Conservation (phyloP, 2,888 invertebrate genomes). For the Cyaniris semiargus region DNA sequence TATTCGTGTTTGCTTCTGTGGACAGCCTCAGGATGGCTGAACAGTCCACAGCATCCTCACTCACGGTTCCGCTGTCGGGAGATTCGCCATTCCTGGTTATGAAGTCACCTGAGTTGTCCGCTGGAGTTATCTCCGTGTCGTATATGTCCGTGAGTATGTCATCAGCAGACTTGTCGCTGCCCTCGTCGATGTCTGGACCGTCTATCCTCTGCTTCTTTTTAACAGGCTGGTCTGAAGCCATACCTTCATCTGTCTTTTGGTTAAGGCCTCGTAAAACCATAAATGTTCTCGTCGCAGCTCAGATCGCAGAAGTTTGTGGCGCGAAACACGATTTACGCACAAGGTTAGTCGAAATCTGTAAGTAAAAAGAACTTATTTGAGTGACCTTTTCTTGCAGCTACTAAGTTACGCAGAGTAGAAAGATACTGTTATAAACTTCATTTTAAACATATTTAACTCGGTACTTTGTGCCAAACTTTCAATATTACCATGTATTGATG, state of each 20-base stretch:
- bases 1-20: conserved; percentile 58
- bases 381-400: conserved; percentile 78
- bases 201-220: conserved; percentile 91
- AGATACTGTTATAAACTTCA: conserved; percentile 56
- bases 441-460: conserved; percentile 30
- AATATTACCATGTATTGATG: not conserved
- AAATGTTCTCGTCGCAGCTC: conserved; percentile 45
- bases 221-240: conserved; percentile 90
- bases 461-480: not conserved
- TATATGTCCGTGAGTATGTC: conserved; percentile 71
- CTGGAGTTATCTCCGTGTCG: conserved; percentile 62
- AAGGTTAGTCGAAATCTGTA: conserved; percentile 17
- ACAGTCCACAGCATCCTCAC: conserved; percentile 77
- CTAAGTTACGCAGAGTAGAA: conserved; percentile 79
- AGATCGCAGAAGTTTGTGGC: conserved; percentile 34
- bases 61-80: conserved; percentile 74
- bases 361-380: conserved; percentile 60
- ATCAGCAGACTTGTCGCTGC: conserved; percentile 74
- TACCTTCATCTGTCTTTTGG: conserved; percentile 80
- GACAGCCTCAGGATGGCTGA: conserved; percentile 65
- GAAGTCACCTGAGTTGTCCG: conserved; percentile 70
- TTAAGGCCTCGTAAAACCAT: conserved; percentile 84
- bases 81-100: conserved; percentile 69
- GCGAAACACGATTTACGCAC: conserved; percentile 36
- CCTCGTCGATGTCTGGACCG: conserved; percentile 81